A percentile compares a stretch with the other conserved stretches of the same genome.
Conservation (phyloP, 2,797 vertebrate species). For the Dendrocincla tyrannina region DNA sequence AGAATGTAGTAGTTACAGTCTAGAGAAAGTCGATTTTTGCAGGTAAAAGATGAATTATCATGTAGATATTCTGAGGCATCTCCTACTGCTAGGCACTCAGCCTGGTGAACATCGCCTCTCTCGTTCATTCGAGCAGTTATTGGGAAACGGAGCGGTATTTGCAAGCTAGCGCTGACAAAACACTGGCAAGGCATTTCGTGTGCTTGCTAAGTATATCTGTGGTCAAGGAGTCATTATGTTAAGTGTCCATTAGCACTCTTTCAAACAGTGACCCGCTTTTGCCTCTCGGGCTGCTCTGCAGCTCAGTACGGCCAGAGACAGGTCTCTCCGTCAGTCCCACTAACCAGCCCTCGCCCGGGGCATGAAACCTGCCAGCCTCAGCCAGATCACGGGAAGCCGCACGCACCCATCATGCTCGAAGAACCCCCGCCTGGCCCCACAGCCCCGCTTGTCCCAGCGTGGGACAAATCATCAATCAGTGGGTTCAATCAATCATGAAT, state of each 20-base stretch:
- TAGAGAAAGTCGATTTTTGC: not conserved
- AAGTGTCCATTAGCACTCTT: slow-evolving; percentile 9
- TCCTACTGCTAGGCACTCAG: too few species aligned
- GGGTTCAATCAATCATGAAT: too few species aligned
- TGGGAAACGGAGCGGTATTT: not conserved
- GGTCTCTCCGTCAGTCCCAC: rapidly evolving
- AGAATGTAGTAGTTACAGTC: not conserved
- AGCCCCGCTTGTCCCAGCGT: rapidly evolving
- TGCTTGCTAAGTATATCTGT: not conserved
- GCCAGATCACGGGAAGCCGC: rapidly evolving
- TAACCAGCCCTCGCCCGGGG: rapidly evolving
- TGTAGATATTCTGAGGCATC: too few species aligned
- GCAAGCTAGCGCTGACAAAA: not conserved
- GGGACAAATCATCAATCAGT: too few species aligned
- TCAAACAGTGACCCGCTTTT: not conserved
- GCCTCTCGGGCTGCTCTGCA: not conserved
- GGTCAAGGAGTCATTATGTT: slow-evolving; percentile 4
- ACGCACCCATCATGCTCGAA: rapidly evolving
- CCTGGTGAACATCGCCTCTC: not conserved
- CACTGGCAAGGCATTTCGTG: not conserved
- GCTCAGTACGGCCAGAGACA: rapidly evolving
- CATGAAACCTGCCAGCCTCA: not conserved
- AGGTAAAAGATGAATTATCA: not conserved
- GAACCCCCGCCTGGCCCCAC: not conserved
- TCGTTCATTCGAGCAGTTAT: not conserved